Evolutionary conservation across 2,888 invertebrate genomes (phyloP).

Genomic region (Chymomyza fuscimana): DNA sequence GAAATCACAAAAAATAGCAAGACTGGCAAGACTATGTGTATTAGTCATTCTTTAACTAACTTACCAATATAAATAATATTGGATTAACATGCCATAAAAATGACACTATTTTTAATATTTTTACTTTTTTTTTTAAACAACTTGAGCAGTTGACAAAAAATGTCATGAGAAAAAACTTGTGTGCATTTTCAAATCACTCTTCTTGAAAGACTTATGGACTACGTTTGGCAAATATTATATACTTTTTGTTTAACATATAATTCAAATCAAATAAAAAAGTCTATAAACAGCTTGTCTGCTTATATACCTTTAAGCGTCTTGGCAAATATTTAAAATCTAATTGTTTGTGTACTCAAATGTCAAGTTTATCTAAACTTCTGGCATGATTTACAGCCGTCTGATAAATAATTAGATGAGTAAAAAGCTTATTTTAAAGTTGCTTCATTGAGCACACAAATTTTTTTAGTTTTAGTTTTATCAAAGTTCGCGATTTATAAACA

Average conservation of each 20-base stretch:
- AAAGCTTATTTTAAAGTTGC: neutral
- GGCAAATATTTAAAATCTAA: neutral
- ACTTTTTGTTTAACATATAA: neutral
- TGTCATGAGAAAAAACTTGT: too few species aligned
- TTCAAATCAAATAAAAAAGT: neutral
- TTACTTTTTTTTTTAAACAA: too few species aligned
- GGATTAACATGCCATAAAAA: too few species aligned
- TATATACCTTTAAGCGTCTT: neutral
- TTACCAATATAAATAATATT: too few species aligned
- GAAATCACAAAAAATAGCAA: too few species aligned
- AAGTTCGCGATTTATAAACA: neutral
- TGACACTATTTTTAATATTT: too few species aligned
- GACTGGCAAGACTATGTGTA: too few species aligned
- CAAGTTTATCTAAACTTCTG: slow-evolving; percentile 2
- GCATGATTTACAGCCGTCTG: neutral
- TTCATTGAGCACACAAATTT: neutral
- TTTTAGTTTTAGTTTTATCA: neutral
- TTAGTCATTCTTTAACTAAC: too few species aligned
- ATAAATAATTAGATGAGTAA: neutral
- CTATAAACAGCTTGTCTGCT: neutral
- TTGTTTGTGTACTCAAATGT: neutral
- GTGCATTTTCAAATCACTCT: neutral
- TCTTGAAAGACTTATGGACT: neutral
- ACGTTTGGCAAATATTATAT: neutral
- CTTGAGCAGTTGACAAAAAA: too few species aligned